These are phyloP conservation scores for Macrotis lagotis DNA, from an alignment of 2,113 vertebrate species.

Conservation along the genomic window DNA sequence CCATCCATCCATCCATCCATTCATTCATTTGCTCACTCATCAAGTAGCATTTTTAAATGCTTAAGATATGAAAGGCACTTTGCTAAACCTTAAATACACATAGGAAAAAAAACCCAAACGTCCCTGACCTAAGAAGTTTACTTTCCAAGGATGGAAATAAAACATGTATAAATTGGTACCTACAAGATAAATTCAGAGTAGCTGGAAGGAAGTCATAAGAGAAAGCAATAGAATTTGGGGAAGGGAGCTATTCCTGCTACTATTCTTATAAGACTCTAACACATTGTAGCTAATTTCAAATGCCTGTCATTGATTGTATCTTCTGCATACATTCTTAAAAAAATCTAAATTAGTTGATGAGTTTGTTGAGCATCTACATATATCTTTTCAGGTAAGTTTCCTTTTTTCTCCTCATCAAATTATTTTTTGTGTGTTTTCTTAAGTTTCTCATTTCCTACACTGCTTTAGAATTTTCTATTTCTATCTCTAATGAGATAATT, in stretches of 20 bases:
- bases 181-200: background rate
- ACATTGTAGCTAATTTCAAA: background rate
- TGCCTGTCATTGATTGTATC: background rate
- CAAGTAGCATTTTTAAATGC: background rate
- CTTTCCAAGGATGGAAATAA: background rate
- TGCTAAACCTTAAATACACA: background rate
- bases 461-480: background rate
- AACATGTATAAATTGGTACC: background rate
- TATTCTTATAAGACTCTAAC: background rate
- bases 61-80: background rate
- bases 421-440: background rate
- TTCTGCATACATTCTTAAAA: background rate
- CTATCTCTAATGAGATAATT: too few species aligned
- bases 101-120: background rate
- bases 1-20: background rate
- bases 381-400: background rate
- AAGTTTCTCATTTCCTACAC: background rate
- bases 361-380: too few species aligned
- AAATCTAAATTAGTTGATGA: background rate
- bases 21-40: background rate
- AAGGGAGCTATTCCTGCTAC: background rate
- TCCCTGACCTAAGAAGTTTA: background rate
- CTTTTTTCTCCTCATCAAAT: background rate
- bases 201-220: background rate
- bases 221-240: background rate